Percentiles rank a stretch among this genome's conserved stretches.
Evolutionary conservation across 2,797 vertebrate species (phyloP).

Genomic region (Mus minutoides): DNA sequence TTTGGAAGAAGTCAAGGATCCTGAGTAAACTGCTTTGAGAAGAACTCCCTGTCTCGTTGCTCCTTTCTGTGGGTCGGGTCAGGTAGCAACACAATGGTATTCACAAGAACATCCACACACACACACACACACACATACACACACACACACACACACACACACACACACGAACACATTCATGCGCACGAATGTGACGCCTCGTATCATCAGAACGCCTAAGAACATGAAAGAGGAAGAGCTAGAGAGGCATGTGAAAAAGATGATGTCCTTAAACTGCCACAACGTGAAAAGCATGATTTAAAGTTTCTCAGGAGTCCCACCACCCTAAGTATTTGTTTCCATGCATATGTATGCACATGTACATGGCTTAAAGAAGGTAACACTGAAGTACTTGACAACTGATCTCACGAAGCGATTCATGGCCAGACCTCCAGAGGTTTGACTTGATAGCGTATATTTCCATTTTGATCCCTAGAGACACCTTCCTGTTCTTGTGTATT

Average conservation of each 20-base stretch:
- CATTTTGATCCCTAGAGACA: background rate
- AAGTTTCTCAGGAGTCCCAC: background rate
- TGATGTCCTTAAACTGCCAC: background rate
- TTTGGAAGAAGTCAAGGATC: too few relatives aligned
- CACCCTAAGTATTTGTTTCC: background rate
- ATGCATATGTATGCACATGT: background rate
- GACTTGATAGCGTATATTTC: background rate
- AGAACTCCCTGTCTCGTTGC: too few relatives aligned
- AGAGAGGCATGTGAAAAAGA: background rate
- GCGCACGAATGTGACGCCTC: background rate
- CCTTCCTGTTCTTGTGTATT: background rate
- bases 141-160: too few relatives aligned
- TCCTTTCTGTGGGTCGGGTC: too few relatives aligned
- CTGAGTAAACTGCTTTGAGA: too few relatives aligned
- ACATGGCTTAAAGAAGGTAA: rapidly evolving
- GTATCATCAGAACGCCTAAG: background rate
- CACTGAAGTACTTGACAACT: rapidly evolving
- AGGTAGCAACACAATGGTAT: too few relatives aligned
- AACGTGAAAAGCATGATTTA: background rate
- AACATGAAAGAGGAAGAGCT: background rate
- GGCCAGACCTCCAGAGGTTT: background rate
- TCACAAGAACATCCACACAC: background rate
- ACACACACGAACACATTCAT: background rate
- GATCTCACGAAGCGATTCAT: background rate
- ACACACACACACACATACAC: background rate